phyloP scores from a whole-genome alignment of 2,888 invertebrate species.

The Pelosia muscerda region DNA sequence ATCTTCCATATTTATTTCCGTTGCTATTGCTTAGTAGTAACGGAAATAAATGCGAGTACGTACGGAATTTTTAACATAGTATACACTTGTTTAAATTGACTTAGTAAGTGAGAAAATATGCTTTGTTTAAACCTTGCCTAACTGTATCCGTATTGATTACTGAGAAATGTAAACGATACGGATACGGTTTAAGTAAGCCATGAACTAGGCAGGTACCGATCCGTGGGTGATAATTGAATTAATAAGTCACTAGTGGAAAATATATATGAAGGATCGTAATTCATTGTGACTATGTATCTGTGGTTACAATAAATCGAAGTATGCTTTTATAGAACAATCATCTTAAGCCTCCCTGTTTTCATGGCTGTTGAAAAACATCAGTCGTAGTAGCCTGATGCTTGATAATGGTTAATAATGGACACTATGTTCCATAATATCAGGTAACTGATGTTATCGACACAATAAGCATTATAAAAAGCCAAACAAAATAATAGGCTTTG shows the following conservation, averaged over 20 bases:
- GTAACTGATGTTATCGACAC: too few species aligned
- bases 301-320: too few species aligned
- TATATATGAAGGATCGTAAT: neutral
- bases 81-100: neutral
- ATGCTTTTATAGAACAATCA: too few species aligned
- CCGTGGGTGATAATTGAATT: neutral
- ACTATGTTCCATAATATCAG: too few species aligned
- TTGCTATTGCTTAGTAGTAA: neutral
- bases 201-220: neutral
- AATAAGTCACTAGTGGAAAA: neutral
- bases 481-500: too few species aligned
- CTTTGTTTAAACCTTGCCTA: neutral
- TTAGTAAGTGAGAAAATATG: neutral
- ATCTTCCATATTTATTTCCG: slow-evolving; percentile 1
- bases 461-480: too few species aligned
- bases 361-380: neutral
- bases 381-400: too few species aligned
- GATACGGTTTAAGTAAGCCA: neutral
- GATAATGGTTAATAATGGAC: too few species aligned
- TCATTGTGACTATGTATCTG: too few species aligned
- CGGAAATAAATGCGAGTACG: too few species aligned
- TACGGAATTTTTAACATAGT: neutral
- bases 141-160: slow-evolving; percentile 2
- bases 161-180: slow-evolving; percentile 1
- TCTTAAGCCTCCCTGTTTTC: neutral